phyloP scores from a whole-genome alignment of 2,113 vertebrate species.

The Percopsis transmontana region DNA sequence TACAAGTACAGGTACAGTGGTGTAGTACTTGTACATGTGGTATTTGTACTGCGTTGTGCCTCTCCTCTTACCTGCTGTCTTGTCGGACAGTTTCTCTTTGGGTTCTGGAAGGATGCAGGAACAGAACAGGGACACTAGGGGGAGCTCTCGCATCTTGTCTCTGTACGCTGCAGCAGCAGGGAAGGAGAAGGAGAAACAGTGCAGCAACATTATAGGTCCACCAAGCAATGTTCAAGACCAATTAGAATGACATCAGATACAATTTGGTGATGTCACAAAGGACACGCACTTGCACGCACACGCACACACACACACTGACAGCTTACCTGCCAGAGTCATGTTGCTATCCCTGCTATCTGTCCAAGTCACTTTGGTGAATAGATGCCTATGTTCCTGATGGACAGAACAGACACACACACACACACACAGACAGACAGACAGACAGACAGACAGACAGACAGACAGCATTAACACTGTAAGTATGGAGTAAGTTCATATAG shows the following conservation, averaged over 20 bases:
- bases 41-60: neutral
- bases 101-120: slow-evolving; percentile 82
- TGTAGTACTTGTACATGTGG: neutral
- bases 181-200: slow-evolving; percentile 3
- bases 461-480: neutral
- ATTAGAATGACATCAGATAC: neutral
- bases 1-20: neutral
- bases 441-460: neutral
- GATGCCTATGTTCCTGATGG: slow-evolving; percentile 50
- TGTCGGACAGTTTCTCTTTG: slow-evolving; percentile 73
- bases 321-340: slow-evolving; percentile 68
- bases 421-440: slow-evolving; percentile 9
- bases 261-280: neutral
- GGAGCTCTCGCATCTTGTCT: slow-evolving; percentile 95
- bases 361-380: slow-evolving; percentile 61
- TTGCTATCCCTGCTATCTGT: slow-evolving; percentile 19
- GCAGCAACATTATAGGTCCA: slow-evolving; percentile 28
- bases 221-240: neutral
- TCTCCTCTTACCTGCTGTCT: slow-evolving; percentile 83
- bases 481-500: no score
- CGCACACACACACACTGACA: slow-evolving; percentile 1
- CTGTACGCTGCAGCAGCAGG: slow-evolving; percentile 82
- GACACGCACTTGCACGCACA: neutral
- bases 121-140: slow-evolving; percentile 91
- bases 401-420: neutral